phyloP scores from a whole-genome alignment of 2,888 invertebrate genomes.

The Chloromyia formosa region DNA sequence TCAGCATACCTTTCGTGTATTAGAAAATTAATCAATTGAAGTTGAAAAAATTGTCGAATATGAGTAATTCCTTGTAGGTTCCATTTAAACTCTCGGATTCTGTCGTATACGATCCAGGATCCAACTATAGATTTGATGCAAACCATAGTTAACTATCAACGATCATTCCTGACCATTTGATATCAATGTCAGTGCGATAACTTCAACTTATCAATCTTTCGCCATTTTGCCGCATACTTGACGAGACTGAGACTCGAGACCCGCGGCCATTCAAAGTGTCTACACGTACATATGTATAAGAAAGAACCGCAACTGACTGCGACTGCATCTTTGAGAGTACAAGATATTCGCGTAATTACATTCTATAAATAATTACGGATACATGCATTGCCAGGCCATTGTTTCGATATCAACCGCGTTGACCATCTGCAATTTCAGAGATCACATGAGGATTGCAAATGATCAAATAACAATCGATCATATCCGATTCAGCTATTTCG shows the following conservation, averaged over 20 bases:
- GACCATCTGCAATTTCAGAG: conserved; percentile 16
- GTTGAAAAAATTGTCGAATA: conserved; percentile 42
- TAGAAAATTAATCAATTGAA: conserved; percentile 49
- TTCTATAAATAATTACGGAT: conserved; percentile 34
- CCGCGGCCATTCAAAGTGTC: background rate
- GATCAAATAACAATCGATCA: conserved; percentile 41
- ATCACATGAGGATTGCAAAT: conserved; percentile 27
- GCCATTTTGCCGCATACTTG: conserved; percentile 19
- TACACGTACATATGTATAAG: background rate
- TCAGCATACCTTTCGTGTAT: conserved; percentile 46
- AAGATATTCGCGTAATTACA: background rate
- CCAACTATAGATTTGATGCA: background rate
- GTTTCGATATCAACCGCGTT: background rate
- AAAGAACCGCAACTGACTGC: no score
- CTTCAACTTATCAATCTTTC: conserved; percentile 38
- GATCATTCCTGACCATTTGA: background rate
- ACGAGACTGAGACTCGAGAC: no score
- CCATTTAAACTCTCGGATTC: background rate
- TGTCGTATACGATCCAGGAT: background rate
- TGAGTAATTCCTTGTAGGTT: conserved; percentile 5
- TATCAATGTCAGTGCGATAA: conserved; percentile 33
- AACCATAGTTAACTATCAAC: background rate
- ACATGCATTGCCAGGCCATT: background rate
- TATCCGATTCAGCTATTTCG: conserved; percentile 36
- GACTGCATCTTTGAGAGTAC: no score